Conservation (phyloP, 1,140 invertebrate species). For the Drosophila leontia region DNA sequence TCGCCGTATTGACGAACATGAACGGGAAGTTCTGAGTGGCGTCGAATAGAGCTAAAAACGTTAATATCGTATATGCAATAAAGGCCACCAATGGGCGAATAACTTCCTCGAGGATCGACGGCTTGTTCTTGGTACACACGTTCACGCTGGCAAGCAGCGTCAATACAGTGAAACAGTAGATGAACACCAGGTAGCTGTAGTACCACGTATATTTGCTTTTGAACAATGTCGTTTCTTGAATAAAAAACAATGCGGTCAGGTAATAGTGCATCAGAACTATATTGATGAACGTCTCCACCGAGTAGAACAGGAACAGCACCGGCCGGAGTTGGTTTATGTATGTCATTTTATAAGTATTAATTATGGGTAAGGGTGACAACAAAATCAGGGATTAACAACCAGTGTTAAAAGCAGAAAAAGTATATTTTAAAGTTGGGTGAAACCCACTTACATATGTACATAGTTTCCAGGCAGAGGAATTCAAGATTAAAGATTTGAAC, state of each 20-base stretch:
- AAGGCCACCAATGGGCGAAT: slow-evolving; percentile 19
- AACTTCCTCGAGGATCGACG: slow-evolving; percentile 21
- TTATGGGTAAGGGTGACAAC: slow-evolving; percentile 29
- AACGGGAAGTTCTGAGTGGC: slow-evolving; percentile 34
- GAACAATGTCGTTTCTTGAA: neutral
- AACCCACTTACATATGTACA: too few relatives aligned
- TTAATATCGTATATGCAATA: slow-evolving; percentile 25
- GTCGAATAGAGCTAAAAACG: slow-evolving; percentile 40
- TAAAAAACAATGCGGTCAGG: slow-evolving; percentile 19
- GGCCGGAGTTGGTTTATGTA: slow-evolving; percentile 26
- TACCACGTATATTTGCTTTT: neutral
- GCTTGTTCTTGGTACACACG: slow-evolving; percentile 40
- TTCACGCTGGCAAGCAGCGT: slow-evolving; percentile 51
- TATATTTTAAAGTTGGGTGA: too few relatives aligned
- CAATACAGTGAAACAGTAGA: slow-evolving; percentile 36
- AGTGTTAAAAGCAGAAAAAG: too few relatives aligned
- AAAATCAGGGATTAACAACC: neutral
- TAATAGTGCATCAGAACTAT: slow-evolving; percentile 39
- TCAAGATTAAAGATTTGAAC: too few relatives aligned
- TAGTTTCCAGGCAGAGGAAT: too few relatives aligned
- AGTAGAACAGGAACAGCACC: slow-evolving; percentile 54
- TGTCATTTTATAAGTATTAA: slow-evolving; percentile 9
- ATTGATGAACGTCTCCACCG: slow-evolving; percentile 29
- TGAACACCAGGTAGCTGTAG: slow-evolving; percentile 1
- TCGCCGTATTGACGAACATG: neutral